These are phyloP conservation scores for Netelia virgata DNA, from an alignment of 2,888 invertebrate species.

Conservation along the genomic window DNA sequence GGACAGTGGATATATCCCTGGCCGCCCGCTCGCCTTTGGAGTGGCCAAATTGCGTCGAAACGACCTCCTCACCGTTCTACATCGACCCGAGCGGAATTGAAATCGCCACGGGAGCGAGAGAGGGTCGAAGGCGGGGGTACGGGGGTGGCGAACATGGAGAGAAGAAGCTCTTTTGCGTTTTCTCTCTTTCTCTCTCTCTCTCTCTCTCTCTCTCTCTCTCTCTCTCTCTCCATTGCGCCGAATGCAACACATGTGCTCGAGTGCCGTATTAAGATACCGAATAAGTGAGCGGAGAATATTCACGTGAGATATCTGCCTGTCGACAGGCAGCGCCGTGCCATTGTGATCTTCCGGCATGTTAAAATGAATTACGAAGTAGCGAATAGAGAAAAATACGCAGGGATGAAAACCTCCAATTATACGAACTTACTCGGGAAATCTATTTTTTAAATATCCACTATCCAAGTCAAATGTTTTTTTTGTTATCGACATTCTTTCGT, in stretches of 20 bases:
- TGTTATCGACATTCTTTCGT: background rate
- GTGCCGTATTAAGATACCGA: background rate
- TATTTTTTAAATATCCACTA: no score
- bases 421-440: background rate
- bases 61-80: slow-evolving; percentile 41
- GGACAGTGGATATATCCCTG: slow-evolving; percentile 45
- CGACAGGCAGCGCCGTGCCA: slow-evolving; percentile 2
- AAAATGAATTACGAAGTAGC: background rate
- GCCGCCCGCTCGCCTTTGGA: slow-evolving; percentile 38
- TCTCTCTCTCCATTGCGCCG: background rate
- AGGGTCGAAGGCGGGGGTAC: background rate
- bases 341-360: background rate
- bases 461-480: background rate
- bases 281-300: slow-evolving; percentile 18
- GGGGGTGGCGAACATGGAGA: background rate
- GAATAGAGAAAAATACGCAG: background rate
- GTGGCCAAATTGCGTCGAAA: slow-evolving; percentile 51
- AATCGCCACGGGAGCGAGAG: slow-evolving; percentile 57
- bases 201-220: background rate
- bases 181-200: background rate
- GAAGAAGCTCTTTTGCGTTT: background rate
- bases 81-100: slow-evolving; percentile 60
- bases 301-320: slow-evolving; percentile 4
- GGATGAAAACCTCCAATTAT: background rate
- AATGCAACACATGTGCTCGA: slow-evolving; percentile 20